Evolutionary conservation across 2,113 vertebrate genomes (phyloP).

Genomic region (Etia nguti): DNA sequence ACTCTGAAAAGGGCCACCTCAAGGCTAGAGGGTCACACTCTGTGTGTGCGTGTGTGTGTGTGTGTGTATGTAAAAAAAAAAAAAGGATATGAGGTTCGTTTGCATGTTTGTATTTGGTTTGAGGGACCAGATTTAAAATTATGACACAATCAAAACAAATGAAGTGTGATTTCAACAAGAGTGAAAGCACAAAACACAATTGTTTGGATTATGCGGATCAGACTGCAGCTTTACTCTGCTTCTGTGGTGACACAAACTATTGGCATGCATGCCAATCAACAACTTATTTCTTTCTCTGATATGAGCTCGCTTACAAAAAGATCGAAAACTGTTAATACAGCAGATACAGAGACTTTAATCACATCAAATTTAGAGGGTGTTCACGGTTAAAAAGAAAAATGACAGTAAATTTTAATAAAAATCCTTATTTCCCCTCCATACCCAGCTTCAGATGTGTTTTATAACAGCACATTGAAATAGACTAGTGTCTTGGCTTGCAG

Average conservation of each 20-base stretch:
- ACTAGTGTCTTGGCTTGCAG: background rate
- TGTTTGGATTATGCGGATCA: constrained; percentile 27
- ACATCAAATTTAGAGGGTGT: background rate
- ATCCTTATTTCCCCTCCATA: background rate
- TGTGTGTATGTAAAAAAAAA: background rate
- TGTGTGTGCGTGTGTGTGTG: background rate
- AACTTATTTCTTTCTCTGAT: background rate
- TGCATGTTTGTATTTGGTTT: background rate
- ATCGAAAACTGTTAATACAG: background rate
- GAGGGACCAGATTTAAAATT: background rate
- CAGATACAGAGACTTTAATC: background rate
- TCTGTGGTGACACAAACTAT: background rate
- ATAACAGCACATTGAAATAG: background rate
- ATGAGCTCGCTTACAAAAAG: background rate
- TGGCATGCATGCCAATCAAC: background rate
- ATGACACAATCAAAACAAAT: constrained; percentile 20
- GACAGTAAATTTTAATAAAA: background rate
- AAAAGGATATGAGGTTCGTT: background rate
- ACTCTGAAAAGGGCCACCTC: background rate
- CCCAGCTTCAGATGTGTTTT: background rate
- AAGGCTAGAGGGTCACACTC: background rate
- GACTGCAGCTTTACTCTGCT: background rate
- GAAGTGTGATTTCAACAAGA: background rate
- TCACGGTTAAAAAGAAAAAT: background rate
- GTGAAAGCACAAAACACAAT: constrained; percentile 8